These are phyloP conservation scores for Coelogynopora nodosa DNA, from an alignment of 2,888 invertebrate genomes.

Conservation along the genomic window DNA sequence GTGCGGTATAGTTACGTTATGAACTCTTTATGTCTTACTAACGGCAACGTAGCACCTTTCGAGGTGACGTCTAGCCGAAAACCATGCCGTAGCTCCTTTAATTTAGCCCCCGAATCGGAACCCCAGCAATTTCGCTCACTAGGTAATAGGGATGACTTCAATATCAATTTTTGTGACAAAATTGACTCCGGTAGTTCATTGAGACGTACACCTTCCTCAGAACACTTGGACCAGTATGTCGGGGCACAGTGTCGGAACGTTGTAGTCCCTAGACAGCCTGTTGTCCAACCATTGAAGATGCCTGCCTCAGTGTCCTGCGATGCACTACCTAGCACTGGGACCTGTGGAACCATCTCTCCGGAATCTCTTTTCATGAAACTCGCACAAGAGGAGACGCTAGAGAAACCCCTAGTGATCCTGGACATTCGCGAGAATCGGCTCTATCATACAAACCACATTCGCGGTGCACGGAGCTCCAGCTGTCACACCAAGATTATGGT, in stretches of 20 bases:
- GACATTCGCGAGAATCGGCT: slow-evolving; percentile 28
- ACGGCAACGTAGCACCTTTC: neutral
- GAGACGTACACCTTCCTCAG: neutral
- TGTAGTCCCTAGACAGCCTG: neutral
- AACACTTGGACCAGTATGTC: neutral
- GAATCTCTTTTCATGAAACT: neutral
- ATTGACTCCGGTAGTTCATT: neutral
- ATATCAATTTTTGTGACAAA: neutral
- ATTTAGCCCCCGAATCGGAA: neutral
- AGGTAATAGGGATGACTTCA: neutral
- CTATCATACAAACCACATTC: slow-evolving; percentile 22
- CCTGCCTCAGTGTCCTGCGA: neutral
- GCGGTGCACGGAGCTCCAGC: neutral
- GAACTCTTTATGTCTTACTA: neutral
- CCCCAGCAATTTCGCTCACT: neutral
- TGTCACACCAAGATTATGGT: slow-evolving; percentile 34
- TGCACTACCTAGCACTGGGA: neutral
- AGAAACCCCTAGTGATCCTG: neutral
- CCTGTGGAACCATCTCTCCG: neutral
- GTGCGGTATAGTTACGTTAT: too few species aligned
- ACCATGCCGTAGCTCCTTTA: neutral
- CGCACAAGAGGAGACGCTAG: neutral
- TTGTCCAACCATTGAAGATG: too few species aligned
- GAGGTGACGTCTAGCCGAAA: neutral
- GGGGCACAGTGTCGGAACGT: neutral